Base-by-base conservation (phyloP, 1,140 invertebrate genomes). In the Sycobia sp. region DNA sequence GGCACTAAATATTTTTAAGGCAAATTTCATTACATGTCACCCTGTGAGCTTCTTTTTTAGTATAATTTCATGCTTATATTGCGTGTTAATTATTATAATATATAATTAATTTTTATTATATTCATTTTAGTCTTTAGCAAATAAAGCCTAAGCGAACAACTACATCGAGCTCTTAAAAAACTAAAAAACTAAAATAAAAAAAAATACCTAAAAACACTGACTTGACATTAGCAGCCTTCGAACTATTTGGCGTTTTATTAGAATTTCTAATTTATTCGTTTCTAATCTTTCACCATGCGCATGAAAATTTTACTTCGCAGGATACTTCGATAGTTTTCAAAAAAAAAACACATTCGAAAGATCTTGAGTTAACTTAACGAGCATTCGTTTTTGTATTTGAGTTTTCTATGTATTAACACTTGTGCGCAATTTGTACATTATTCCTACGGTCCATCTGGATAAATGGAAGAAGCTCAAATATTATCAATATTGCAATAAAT, bases 191-290 rank as follows among this genome's bases (percentile, higher is more conserved):
- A n/a, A n/a, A n/a, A n/a, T n/a, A n/a, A n/a, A n/a, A n/a, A n/a
- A n/a, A n/a, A 61, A 65, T n/a, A n/a, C n/a, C n/a, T n/a, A n/a
- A 53, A 54, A 57, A 67, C 29, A 47, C 32, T 46, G 16, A 50
- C 13, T 25, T 62, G 61, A 57, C 54, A 57, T 46, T 57, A 63
- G 14, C 46, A 22, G 34, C 29, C 14, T 53, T 11, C 13, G 41
- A 62, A 50, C 23, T 57, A 57, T 57, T 63, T 63, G 61, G 54
- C 47, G 18, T 63, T 56, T 55, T 14, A 18, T 46, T 14, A 38
- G 16, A n/a, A 62, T 38, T 43, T 63, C 29, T 43, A 53, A 14
- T 44, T 34, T 50, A 1, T 53, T 38, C 22, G 14, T 41, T 41
- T 34, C 11, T 10, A n/a, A 18, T 14, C 27, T 53, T 2, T 41